Conservation (phyloP, 1,140 invertebrate genomes). For the Brachionus plicatilis region DNA sequence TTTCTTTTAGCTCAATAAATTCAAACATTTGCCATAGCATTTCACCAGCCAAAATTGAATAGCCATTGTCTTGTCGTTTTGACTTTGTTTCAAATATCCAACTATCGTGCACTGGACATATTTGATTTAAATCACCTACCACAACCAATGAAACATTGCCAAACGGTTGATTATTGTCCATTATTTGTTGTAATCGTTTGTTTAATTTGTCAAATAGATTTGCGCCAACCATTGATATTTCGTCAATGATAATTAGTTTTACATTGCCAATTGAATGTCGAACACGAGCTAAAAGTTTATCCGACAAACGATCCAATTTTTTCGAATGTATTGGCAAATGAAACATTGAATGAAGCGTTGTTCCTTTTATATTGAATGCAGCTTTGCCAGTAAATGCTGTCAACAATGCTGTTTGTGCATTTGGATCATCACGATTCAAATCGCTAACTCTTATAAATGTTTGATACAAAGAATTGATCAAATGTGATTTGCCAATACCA, state of each 20-base stretch:
- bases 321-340: background rate
- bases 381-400: background rate
- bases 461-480: too few species aligned
- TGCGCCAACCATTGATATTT: background rate
- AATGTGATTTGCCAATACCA: too few species aligned
- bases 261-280: too few species aligned
- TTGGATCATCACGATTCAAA: background rate
- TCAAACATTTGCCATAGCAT: background rate
- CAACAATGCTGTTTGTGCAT: background rate
- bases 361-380: too few species aligned
- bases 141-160: background rate
- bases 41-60: background rate
- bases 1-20: background rate
- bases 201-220: background rate
- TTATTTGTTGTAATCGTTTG: background rate
- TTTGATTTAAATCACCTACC: constrained; percentile 8
- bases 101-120: background rate
- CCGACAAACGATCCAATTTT: background rate
- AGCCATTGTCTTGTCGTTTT: background rate
- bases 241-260: background rate
- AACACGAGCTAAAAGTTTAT: too few species aligned
- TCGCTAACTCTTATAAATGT: too few species aligned
- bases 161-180: background rate
- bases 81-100: background rate
- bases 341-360: background rate